phyloP scores from a whole-genome alignment of 2,888 invertebrate genomes.

The Caenorhabditis becei region DNA sequence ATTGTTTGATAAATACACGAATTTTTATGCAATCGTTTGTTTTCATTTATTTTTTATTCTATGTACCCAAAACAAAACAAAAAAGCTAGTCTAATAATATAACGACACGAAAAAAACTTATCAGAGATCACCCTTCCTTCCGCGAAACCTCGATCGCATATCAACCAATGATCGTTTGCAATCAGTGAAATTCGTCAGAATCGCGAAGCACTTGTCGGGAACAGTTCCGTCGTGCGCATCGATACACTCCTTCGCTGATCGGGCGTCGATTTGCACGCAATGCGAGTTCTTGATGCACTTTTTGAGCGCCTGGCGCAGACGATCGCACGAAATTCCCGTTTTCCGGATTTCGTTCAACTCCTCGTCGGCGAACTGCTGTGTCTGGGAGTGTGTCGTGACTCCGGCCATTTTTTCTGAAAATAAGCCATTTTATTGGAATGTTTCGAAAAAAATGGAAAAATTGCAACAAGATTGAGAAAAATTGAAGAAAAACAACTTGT shows the following conservation, averaged over 20 bases:
- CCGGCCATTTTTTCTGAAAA: conserved; percentile 54
- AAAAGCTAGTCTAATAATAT: conserved; percentile 16
- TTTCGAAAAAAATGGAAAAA: conserved; percentile 6
- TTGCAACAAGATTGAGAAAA: conserved; percentile 14
- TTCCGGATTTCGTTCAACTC: conserved; percentile 68
- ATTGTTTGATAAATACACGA: conserved; percentile 10
- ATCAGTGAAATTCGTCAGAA: conserved; percentile 76
- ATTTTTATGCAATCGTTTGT: neutral
- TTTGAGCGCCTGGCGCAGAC: conserved; percentile 76
- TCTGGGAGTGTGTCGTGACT: conserved; percentile 48
- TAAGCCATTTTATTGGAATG: no score
- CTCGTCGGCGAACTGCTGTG: conserved; percentile 68
- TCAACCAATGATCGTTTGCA: conserved; percentile 79
- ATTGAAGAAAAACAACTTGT: conserved; percentile 11
- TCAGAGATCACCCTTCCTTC: conserved; percentile 77
- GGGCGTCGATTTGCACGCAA: conserved; percentile 74
- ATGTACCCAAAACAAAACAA: neutral
- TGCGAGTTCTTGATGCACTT: conserved; percentile 78
- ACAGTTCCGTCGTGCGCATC: conserved; percentile 76
- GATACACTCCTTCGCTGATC: conserved; percentile 78
- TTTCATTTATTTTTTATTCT: neutral
- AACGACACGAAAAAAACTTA: neutral
- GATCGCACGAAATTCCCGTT: conserved; percentile 77
- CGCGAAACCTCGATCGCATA: conserved; percentile 77
- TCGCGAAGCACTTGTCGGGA: conserved; percentile 75